Evolutionary conservation across 2,888 invertebrate genomes (phyloP), one percentile per base, ranked within the genome.

Genomic region (Diabrotica balteata): DNA sequence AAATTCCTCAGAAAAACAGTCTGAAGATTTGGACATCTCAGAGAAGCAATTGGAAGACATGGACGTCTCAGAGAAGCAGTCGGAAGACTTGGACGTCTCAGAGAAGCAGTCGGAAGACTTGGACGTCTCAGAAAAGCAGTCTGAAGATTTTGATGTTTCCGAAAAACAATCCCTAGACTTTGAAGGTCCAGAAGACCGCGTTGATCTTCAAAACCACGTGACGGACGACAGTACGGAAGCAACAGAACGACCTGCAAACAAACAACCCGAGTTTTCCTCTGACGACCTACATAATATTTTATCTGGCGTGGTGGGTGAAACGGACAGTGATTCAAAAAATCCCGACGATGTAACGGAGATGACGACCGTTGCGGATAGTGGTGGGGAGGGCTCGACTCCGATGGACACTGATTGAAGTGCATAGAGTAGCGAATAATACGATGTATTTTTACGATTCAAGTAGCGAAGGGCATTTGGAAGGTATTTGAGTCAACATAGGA

Each of bases 211-310:
- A 17, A 62, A 63, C 44, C 67, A 62, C 32, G 52, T 57, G 8
- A 17, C 59, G 8, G 49, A 64, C 45, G 59, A 32, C 32, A 32
- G 5, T 32, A 32, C 32, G 32, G 5, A 32, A 4, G 32, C 4
- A 32, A 5, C 32, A 32, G 32, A 32, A 32, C 32, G 32, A 32
- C 32, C 32, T 32, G 5, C 32, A 32, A 4, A 32, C 32, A 32
- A 32, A 32, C 32, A 32, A 32, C 32, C 32, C 32, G 5, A 32
- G 32, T 32, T 32, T 32, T 72, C 73, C 8, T 63, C 70, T 2
- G 73, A 72, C n/a, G 70, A 73, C 47, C 70, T 73, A 17, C 69
- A 70, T 55, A 68, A 62, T 49, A 53, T 73, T n/a, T 58, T 73
- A 42, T 70, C 70, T 0, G 69, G 72, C 17, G 69, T 68, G 7